These are phyloP conservation scores for Chaetodon trifascialis DNA, from an alignment of 2,113 vertebrate genomes.

Conservation along the genomic window DNA sequence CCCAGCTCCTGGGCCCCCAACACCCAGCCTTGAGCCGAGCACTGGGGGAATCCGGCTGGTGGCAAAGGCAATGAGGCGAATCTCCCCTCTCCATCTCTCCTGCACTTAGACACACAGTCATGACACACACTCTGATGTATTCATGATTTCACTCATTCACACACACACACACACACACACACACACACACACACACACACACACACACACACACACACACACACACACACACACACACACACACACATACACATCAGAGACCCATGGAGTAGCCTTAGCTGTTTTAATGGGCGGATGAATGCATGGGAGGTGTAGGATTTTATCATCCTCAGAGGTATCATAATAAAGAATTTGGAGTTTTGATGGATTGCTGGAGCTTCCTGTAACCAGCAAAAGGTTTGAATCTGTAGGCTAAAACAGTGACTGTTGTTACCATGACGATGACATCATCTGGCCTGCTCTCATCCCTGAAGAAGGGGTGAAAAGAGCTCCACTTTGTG, in stretches of 20 bases:
- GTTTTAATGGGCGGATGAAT: conserved; percentile 61
- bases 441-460: conserved; percentile 65
- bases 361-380: conserved; percentile 77
- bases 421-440: conserved; percentile 67
- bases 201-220: conserved; percentile 26
- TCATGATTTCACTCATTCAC: conserved; percentile 50
- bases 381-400: conserved; percentile 61
- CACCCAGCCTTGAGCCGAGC: conserved; percentile 18
- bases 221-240: neutral
- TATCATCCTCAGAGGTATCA: conserved; percentile 64
- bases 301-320: conserved; percentile 66
- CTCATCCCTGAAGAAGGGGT: conserved; percentile 55
- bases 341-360: conserved; percentile 60
- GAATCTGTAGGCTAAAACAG: conserved; percentile 58
- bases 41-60: conserved; percentile 57
- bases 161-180: conserved; percentile 11
- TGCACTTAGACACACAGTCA: conserved; percentile 60
- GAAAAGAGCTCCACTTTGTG: conserved; percentile 51
- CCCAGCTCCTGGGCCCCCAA: conserved; percentile 1
- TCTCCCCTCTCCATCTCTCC: conserved; percentile 59
- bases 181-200: neutral
- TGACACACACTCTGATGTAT: conserved; percentile 58
- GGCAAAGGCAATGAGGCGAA: conserved; percentile 74
- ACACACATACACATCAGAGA: conserved; percentile 45
- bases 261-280: conserved; percentile 43